Evolutionary conservation across 2,113 vertebrate species (phyloP), one percentile per base, ranked within the genome.

Genomic region (Microcebus ravelobensis): DNA sequence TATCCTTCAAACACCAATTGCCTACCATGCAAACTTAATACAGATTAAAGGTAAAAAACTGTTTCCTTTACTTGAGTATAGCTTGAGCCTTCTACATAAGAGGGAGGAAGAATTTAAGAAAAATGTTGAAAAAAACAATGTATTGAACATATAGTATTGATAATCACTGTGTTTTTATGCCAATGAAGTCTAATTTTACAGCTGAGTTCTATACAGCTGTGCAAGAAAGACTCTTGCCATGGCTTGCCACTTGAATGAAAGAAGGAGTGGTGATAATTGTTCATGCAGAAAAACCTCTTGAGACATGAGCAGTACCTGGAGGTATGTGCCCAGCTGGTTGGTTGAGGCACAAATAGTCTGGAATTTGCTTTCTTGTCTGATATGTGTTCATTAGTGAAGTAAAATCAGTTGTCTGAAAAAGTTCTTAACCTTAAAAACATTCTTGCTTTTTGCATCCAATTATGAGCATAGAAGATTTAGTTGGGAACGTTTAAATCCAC

Each of bases 241-340:
- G 98, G 98, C 98, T 98, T 98, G 98, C 98, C 97, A 98, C 97
- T 96, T 81, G 97, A 98, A 98, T 87, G 97, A 85, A 84, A 39
- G 97, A 90, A 98, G 96, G 98, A 98, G 98, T 91, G 96, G 97
- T 97, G 97, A 95, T 98, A 98, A 98, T 83, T 98, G 98, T 92
- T 98, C 97, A 97, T 97, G 97, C 96, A 98, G 98, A 98, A 98
- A 98, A 98, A 98, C 98, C 98, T 98, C 98, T 98, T 76, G 98
- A 99, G 99, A 99, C 98, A 98, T 98, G 98, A 99, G 98, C 98
- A 98, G 97, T 98, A 98, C 98, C 98, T 98, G 98, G 92, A 99
- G 98, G 98, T 98, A 99, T 99, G 98, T 89, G 92, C 98, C 98
- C 99, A 99, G 98, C 98, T 99, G 98, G 98, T 94, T 98, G 98